Evolutionary conservation across 2,888 invertebrate genomes (phyloP), one percentile per base, ranked within the genome.

Genomic region (Ephialtes manifestator): DNA sequence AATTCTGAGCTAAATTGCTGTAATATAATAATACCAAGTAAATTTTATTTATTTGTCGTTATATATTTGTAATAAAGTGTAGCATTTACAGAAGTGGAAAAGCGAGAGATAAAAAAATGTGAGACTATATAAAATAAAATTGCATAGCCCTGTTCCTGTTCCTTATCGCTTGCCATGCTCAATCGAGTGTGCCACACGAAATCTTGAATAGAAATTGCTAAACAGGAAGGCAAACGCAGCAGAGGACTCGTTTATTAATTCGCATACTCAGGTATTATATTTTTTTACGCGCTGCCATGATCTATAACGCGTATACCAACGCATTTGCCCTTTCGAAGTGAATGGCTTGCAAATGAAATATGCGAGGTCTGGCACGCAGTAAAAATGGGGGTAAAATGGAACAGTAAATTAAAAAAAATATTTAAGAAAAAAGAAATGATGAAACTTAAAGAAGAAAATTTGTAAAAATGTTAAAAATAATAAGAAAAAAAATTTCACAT

Each of bases 321-420:
- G 72, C n/a, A 74, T 39, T 65, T 83, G 82, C 67, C 77, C 72
- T 74, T 81, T 80, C 76, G 24, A 77, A 84, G 81, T 77, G 84
- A 84, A 84, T 77, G 84, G 71, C 58, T 24, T 63, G 68, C 55
- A 58, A 71, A 75, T 71, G 77, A 77, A 35, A 39, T 20, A 43
- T 43, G 35, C 39, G 18, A 65, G 63, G 63, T 39, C 39, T 20
- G 35, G 15, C 43, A 67, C 4, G 4, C 4, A 39, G 5, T 4
- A 39, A 39, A 39, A 39, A 39, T n/a, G n/a, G n/a, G n/a, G n/a
- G n/a, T n/a, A 1, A 4, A 4, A 31, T 8, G 35, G 35, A 8
- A 8, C 35, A 39, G 8, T 31, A 5, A 31, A 31, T 31, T 31
- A 8, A 39, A 39, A 39, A 39, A 4, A 8, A 39, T n/a, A n/a